A percentile compares a stretch with the other conserved stretches of the same genome.
Conservation (phyloP, 2,888 invertebrate genomes). For the Clostera curtula region DNA sequence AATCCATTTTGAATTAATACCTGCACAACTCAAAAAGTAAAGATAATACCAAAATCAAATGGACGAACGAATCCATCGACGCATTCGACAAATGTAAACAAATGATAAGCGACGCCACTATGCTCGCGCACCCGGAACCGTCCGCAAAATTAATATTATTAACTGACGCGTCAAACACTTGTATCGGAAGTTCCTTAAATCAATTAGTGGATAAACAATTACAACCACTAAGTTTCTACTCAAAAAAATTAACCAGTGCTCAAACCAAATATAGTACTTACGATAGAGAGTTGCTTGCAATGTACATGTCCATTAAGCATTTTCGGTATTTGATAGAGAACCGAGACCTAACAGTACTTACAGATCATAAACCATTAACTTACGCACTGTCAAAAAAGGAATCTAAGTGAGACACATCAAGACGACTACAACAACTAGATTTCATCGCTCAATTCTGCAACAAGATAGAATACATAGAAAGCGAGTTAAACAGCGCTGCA, state of each 20-base stretch:
- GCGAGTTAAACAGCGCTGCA: no score
- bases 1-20: constrained; percentile 1
- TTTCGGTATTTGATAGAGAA: constrained; percentile 9
- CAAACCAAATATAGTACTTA: constrained; percentile 10
- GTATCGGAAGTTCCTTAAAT: constrained; percentile 9
- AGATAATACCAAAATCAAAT: neutral
- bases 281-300: constrained; percentile 9
- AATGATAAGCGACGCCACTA: neutral
- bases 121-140: constrained; percentile 6
- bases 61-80: neutral
- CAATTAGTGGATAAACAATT: constrained; percentile 6
- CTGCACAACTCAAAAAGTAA: constrained; percentile 1
- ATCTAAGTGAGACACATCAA: no score
- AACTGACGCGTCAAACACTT: constrained; percentile 9
- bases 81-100: constrained; percentile 1
- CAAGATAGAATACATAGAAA: no score
- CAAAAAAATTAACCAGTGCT: constrained; percentile 4
- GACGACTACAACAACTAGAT: no score
- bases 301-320: constrained; percentile 7
- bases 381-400: no score
- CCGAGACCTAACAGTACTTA: no score
- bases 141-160: constrained; percentile 6
- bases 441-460: no score
- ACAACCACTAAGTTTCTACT: constrained; percentile 9
- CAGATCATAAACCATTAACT: no score